Percentiles rank a stretch among this genome's conserved stretches.
Conservation (phyloP, 1,140 invertebrate genomes). For the Cydia strobilella region DNA sequence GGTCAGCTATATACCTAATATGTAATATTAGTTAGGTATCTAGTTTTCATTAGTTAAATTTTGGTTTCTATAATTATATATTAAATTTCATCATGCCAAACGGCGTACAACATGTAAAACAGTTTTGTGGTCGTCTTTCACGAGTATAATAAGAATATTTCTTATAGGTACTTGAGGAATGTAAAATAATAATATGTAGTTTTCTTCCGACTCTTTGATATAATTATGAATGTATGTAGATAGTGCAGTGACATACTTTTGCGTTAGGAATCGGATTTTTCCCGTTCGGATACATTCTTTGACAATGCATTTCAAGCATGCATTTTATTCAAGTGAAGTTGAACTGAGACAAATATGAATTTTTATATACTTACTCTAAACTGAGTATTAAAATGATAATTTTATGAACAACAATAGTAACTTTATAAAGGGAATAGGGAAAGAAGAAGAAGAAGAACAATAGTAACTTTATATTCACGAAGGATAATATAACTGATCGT, state of each 20-base stretch:
- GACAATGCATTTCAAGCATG: constrained; percentile 2
- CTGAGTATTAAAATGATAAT: no score
- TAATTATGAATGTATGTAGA: no score
- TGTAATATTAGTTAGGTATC: no score
- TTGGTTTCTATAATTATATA: neutral
- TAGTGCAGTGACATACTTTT: neutral
- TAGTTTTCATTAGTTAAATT: neutral
- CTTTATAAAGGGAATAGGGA: no score
- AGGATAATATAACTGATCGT: neutral
- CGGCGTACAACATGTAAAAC: neutral
- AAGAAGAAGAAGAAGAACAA: no score
- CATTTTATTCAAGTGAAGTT: neutral
- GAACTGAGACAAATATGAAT: neutral
- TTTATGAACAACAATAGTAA: no score
- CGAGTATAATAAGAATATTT: neutral
- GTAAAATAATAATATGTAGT: neutral
- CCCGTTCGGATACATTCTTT: neutral
- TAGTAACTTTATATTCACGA: neutral
- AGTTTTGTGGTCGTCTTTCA: neutral
- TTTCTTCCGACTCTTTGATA: neutral
- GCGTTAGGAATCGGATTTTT: neutral
- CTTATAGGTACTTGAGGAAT: neutral
- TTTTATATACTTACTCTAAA: no score
- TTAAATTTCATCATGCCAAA: neutral
- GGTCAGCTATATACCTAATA: no score